Evolutionary conservation across 2,888 invertebrate species (phyloP), one percentile per base, ranked within the genome.

Genomic region (Apodemia zela): DNA sequence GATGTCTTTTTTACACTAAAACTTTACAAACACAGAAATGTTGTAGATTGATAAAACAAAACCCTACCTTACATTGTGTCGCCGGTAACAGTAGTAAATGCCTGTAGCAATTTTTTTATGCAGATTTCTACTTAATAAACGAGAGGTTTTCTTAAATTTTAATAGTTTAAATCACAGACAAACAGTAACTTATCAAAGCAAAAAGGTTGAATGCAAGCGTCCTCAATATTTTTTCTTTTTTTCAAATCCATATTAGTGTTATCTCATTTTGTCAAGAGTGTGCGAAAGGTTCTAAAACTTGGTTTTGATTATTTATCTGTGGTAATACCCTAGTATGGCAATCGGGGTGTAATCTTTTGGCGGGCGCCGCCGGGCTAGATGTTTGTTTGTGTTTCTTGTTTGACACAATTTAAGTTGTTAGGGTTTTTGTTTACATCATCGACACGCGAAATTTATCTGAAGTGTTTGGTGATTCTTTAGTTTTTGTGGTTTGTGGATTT

Each of bases 191-290:
- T 25, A 54, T 54, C 6, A 2, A 54, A 25, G 13, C 21, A 54
- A 54, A 54, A 54, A 54, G 25, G 21, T 54, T 54, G 25, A 54
- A 54, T 54, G n/a, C 15, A 42, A 15, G 15, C 42, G n/a, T 54
- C 15, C 25, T 25, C 25, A 21, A 11, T 17, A 25, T 15, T 25
- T 54, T 54, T 54, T 54, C 7, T 29, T n/a, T 57, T 57, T 57
- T 57, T 25, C 67, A 62, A 60, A 62, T 42, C 65, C 71, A 71
- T 68, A 17, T 17, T 8, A 83, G 74, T 78, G 75, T 79, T 87
- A 85, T 89, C 82, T 75, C 74, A 73, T 78, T 82, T 73, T 85
- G 77, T 82, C 78, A 86, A 85, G 84, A 76, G 80, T 77, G 84
- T 87, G 90, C 84, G 88, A 90, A 87, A 85, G 71, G 71, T 70